These are phyloP conservation scores for Gambusia affinis DNA, from an alignment of 2,113 vertebrate genomes.

Conservation along the genomic window DNA sequence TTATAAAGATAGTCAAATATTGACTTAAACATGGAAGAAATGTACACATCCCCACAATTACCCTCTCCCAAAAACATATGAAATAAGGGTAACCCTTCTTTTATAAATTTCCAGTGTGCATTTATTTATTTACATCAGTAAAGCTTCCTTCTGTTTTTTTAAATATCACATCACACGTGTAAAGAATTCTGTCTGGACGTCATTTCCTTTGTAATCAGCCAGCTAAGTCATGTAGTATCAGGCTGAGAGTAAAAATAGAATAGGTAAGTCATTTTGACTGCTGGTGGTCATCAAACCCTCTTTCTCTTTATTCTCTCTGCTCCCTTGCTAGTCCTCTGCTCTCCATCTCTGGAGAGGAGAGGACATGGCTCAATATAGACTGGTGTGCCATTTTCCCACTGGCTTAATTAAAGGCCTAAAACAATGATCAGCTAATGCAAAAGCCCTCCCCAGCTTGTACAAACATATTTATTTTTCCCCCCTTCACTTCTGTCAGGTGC, in stretches of 20 bases:
- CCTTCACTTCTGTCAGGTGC: constrained; percentile 42
- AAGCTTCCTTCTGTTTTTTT: constrained; percentile 3
- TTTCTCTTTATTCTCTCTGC: constrained; percentile 6
- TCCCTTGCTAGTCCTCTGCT: constrained; percentile 29
- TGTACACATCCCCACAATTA: no score
- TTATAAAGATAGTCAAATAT: no score
- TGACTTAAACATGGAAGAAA: no score
- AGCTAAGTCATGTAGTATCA: constrained; percentile 35
- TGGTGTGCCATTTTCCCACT: constrained; percentile 27
- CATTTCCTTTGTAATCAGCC: constrained; percentile 45
- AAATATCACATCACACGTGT: not conserved
- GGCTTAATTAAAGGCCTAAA: constrained; percentile 73
- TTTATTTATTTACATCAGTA: constrained; percentile 10
- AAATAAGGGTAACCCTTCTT: not conserved
- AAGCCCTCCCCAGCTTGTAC: constrained; percentile 39
- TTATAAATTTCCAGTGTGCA: not conserved
- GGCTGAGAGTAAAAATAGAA: constrained; percentile 29
- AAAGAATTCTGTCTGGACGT: not conserved
- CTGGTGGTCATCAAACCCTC: constrained; percentile 28
- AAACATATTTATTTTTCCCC: constrained; percentile 63
- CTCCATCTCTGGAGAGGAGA: not conserved
- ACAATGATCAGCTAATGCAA: constrained; percentile 50
- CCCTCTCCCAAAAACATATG: no score
- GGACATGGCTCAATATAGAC: constrained; percentile 25
- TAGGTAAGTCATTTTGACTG: constrained; percentile 28